A percentile compares a stretch with the other conserved stretches of the same genome.
These are phyloP conservation scores for Zoanthus gigantus DNA, from an alignment of 92 coral and sea anemone species.

Conservation along the genomic window DNA sequence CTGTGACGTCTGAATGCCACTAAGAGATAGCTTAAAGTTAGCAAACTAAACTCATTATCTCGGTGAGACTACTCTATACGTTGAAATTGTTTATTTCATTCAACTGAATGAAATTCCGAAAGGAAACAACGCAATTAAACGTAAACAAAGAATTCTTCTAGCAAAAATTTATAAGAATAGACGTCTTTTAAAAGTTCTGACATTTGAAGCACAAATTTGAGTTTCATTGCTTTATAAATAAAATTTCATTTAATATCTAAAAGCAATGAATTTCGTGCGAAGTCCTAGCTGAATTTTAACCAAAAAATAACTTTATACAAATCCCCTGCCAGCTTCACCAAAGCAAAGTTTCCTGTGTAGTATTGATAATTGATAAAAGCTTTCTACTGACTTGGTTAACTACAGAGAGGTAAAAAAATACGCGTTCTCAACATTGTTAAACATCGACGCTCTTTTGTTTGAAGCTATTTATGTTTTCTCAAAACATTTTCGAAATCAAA, in stretches of 20 bases:
- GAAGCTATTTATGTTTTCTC: slow-evolving; percentile 15
- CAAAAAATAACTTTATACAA: not conserved
- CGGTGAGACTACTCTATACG: not conserved
- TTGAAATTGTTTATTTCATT: not conserved
- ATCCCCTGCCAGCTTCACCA: slow-evolving; percentile 39
- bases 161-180: not conserved
- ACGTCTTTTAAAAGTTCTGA: not conserved
- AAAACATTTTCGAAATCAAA: slow-evolving; percentile 26
- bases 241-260: slow-evolving; percentile 1
- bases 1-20: not conserved
- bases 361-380: not conserved
- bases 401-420: slow-evolving; percentile 19
- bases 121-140: not conserved
- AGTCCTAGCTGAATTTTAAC: not conserved
- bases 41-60: not conserved
- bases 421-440: slow-evolving; percentile 15
- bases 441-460: slow-evolving; percentile 37
- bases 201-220: not conserved
- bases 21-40: not conserved
- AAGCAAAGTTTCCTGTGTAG: slow-evolving; percentile 53
- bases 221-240: not conserved
- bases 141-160: not conserved
- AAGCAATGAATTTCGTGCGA: not conserved
- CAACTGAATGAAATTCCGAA: not conserved
- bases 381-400: slow-evolving; percentile 27